Base-by-base conservation (phyloP, 2,113 vertebrate genomes). In the Microtus montanus region DNA sequence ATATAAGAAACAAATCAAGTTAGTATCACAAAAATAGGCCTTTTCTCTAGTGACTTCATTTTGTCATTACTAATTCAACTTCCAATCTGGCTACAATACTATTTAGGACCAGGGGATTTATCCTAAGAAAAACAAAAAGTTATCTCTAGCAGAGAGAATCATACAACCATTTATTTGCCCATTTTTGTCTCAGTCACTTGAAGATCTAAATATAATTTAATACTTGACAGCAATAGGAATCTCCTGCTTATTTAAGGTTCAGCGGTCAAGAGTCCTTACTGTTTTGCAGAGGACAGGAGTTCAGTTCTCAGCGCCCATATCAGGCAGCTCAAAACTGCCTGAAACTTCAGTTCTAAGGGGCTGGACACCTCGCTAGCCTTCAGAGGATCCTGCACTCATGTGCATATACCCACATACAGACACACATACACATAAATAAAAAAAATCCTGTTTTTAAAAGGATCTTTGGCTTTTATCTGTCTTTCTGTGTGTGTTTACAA, bases 1-100 rank as follows among this genome's bases (percentile, higher is more conserved):
- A 66, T 2, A 41, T 52, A 54, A 75, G 28, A 38, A 74, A 93
- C 3, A 61, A 61, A 84, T 41, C 66, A 86, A 92, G 22, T 44
- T 63, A 96, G 30, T 63, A 91, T 64, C n/a, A 89, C 1, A 94
- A 94, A 96, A 86, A 86, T 64, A 94, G 71, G 30, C 2, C 58
- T 24, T n/a, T 71, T 88, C 26, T 74, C 41, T 79, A 79, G 52
- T 79, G 38, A 79, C 28, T 92, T 93, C 47, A 90, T 70, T 95
- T 66, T 17, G 54, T 33, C 22, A 63, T 41, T 94, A 77, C 17
- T 92, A 95, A 87, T 79, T 92, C 70, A 92, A 78, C 28, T 89
- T 83, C 64, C 47, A 64, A 71, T 73, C 33, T 47, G 47, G 35
- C 38, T 77, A n/a, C 7, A 4, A 70, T 93, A 87, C 3, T 38